Conservation (phyloP, 2,797 vertebrate genomes). For the Valencia hispanica region DNA sequence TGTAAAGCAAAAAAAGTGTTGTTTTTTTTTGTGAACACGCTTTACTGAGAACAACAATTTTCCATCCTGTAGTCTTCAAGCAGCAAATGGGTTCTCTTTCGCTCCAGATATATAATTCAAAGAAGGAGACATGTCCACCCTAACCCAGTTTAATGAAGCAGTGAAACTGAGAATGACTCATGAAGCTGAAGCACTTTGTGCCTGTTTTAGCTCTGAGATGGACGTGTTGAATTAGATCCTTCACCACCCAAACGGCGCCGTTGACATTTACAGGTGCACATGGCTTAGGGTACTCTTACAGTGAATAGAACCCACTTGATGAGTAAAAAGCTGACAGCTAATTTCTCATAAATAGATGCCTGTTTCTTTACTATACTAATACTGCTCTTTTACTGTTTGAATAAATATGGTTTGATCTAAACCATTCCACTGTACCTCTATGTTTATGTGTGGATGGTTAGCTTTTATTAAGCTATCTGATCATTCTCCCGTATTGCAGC, state of each 20-base stretch:
- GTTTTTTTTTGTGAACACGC: slow-evolving; percentile 38
- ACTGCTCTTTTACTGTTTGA: not conserved
- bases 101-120: slow-evolving; percentile 67
- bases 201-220: slow-evolving; percentile 14
- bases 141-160: slow-evolving; percentile 65
- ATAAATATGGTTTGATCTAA: not conserved
- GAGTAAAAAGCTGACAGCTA: not conserved
- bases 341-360: not conserved
- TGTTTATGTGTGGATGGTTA: not conserved
- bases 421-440: not conserved
- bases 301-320: not conserved
- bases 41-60: slow-evolving; percentile 48
- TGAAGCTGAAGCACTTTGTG: slow-evolving; percentile 31
- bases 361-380: not conserved
- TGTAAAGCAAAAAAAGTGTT: slow-evolving; percentile 9
- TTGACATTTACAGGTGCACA: slow-evolving; percentile 15
- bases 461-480: not conserved
- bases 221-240: slow-evolving; percentile 6
- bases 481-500: not conserved
- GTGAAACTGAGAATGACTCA: slow-evolving; percentile 54
- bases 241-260: not conserved
- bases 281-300: not conserved
- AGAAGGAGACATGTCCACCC: slow-evolving; percentile 36
- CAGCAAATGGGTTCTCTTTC: slow-evolving; percentile 35
- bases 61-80: slow-evolving; percentile 33